Evolutionary conservation across 2,888 invertebrate genomes (phyloP).

Genomic region (Drosophila incognita): DNA sequence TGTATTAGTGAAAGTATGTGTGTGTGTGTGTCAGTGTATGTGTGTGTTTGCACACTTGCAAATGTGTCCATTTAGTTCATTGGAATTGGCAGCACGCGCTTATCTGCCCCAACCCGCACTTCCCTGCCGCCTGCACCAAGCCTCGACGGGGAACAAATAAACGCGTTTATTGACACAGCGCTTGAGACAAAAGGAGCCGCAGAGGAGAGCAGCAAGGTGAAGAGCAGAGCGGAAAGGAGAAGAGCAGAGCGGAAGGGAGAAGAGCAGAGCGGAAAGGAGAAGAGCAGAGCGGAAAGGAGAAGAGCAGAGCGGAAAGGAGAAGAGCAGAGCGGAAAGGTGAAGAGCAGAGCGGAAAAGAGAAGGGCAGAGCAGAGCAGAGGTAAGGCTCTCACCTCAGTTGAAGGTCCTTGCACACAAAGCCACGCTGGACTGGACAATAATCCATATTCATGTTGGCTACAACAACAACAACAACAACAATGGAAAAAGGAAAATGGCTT

Average conservation of each 20-base stretch:
- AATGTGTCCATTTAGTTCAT: conserved; percentile 73
- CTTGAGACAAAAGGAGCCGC: conserved; percentile 62
- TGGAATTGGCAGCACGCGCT: conserved; percentile 67
- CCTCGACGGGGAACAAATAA: conserved; percentile 57
- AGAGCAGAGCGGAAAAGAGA: not conserved
- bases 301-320: not conserved
- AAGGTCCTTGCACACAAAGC: conserved; percentile 1
- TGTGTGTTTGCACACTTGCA: conserved; percentile 42
- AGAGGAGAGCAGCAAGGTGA: not conserved
- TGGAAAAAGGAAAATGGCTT: conserved; percentile 28
- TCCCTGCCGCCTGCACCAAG: not conserved
- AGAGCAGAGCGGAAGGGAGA: not conserved
- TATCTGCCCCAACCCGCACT: not conserved
- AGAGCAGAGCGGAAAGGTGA: not conserved
- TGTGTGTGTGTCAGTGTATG: not conserved
- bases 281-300: not conserved
- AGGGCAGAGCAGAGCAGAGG: not conserved
- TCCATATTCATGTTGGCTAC: conserved; percentile 71
- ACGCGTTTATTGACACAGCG: conserved; percentile 71
- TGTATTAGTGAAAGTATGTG: not conserved
- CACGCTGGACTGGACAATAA: conserved; percentile 55
- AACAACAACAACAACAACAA: conserved; percentile 2
- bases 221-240: not conserved
- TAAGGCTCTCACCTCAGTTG: conserved; percentile 1
- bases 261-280: not conserved